Evolutionary conservation across 2,888 invertebrate genomes (phyloP).

Genomic region (Epicampocera succincta): DNA sequence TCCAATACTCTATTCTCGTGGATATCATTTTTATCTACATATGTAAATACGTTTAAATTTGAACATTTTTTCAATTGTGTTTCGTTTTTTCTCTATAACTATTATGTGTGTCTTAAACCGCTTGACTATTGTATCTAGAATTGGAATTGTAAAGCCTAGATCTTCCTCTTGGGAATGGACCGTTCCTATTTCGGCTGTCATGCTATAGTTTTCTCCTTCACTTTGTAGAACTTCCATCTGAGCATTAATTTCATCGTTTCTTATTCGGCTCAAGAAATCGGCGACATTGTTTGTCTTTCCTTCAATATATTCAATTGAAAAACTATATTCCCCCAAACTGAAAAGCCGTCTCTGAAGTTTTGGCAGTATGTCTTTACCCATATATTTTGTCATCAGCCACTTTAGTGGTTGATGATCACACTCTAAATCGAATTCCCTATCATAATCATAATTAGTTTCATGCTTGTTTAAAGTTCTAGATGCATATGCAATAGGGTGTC

Average conservation of each 20-base stretch:
- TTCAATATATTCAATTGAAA: too few relatives aligned
- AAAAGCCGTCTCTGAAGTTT: slow-evolving; percentile 33
- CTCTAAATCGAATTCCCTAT: too few relatives aligned
- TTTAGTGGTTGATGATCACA: neutral
- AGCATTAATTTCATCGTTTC: slow-evolving; percentile 22
- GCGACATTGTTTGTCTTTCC: slow-evolving; percentile 21
- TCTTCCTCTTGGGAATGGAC: slow-evolving; percentile 24
- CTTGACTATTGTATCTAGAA: slow-evolving; percentile 17
- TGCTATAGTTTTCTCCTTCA: slow-evolving; percentile 4
- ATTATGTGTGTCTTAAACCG: slow-evolving; percentile 8
- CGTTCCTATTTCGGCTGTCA: slow-evolving; percentile 7
- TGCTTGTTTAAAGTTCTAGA: too few relatives aligned
- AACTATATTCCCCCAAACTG: slow-evolving; percentile 8
- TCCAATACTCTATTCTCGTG: slow-evolving; percentile 7
- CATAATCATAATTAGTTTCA: too few relatives aligned
- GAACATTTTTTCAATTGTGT: neutral
- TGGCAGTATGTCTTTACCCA: slow-evolving; percentile 7
- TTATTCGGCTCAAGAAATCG: slow-evolving; percentile 24
- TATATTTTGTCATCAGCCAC: slow-evolving; percentile 26
- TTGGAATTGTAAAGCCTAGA: neutral
- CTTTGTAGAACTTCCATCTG: neutral
- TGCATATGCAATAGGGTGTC: neutral
- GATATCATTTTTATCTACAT: slow-evolving; percentile 27
- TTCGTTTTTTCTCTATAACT: neutral
- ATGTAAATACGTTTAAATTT: slow-evolving; percentile 18